Conservation (phyloP, 2,113 vertebrate species). For the Tychaedon coryphoeus region DNA sequence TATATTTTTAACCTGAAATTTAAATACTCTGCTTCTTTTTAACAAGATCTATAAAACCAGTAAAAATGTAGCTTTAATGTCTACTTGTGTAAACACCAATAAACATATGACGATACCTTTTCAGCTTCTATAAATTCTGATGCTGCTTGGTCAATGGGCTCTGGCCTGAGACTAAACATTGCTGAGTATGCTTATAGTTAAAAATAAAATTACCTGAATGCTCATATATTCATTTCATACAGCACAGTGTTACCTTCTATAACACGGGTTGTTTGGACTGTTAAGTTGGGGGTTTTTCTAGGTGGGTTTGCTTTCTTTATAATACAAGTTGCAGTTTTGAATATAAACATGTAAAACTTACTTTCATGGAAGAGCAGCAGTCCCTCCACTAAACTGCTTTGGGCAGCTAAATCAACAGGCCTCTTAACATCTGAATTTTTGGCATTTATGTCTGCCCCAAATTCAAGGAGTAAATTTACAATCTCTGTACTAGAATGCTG, state of each 20-base stretch:
- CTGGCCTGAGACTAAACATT: not conserved
- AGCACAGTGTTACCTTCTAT: not conserved
- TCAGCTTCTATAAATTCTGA: not conserved
- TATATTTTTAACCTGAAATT: not conserved
- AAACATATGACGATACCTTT: not conserved
- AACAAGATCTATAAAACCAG: not conserved
- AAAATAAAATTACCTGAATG: not conserved
- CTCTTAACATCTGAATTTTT: slow-evolving; percentile 86
- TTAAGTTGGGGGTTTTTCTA: not conserved
- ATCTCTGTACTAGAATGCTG: slow-evolving; percentile 83
- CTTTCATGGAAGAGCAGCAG: slow-evolving; percentile 89
- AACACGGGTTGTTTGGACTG: not conserved
- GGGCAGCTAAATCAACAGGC: slow-evolving; percentile 84
- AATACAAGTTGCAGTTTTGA: not conserved
- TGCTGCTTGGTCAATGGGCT: not conserved
- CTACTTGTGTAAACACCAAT: not conserved
- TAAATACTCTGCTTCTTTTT: not conserved
- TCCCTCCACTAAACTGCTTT: slow-evolving; percentile 85
- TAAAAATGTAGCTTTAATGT: not conserved
- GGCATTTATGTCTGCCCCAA: slow-evolving; percentile 90
- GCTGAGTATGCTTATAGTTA: not conserved
- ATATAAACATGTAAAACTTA: slow-evolving; percentile 6
- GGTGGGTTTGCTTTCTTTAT: not conserved
- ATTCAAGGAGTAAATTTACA: slow-evolving; percentile 87
- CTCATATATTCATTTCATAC: not conserved